Percentiles rank a stretch among this genome's conserved stretches.
Evolutionary conservation across 2,113 vertebrate species (phyloP).

Genomic region (Trematocara stigmaticum): DNA sequence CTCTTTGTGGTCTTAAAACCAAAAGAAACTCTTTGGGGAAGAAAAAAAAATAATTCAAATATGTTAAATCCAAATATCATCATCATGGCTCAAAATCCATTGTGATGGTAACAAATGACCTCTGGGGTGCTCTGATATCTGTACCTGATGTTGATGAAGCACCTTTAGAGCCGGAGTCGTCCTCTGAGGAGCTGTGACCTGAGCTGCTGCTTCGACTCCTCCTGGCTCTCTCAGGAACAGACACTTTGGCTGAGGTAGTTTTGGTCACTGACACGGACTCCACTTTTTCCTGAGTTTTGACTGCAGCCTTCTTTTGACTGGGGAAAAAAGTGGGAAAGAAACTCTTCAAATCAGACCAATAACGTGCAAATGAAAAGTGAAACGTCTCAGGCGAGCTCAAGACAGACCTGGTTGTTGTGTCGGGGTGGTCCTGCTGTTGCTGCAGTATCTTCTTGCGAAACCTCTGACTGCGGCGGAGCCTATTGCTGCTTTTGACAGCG

Average conservation of each 20-base stretch:
- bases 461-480: constrained; percentile 82
- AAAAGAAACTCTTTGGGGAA: neutral
- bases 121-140: neutral
- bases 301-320: constrained; percentile 74
- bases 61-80: neutral
- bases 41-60: neutral
- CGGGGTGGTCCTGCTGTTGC: constrained; percentile 62
- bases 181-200: constrained; percentile 73
- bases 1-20: neutral
- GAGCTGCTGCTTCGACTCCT: constrained; percentile 54
- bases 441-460: constrained; percentile 78
- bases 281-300: constrained; percentile 81
- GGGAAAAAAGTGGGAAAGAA: neutral
- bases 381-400: neutral
- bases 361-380: neutral
- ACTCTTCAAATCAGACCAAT: neutral
- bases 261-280: constrained; percentile 72
- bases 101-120: neutral
- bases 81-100: neutral
- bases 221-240: constrained; percentile 59
- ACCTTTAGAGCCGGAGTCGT: constrained; percentile 71
- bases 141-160: constrained; percentile 80
- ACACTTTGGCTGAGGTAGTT: constrained; percentile 85
- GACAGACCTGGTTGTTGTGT: constrained; percentile 63
- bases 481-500: constrained; percentile 84